Percentiles rank a stretch among this genome's conserved stretches.
Conservation (phyloP, 64 coral and sea anemone genomes). For the Pachyseris speciosa region DNA sequence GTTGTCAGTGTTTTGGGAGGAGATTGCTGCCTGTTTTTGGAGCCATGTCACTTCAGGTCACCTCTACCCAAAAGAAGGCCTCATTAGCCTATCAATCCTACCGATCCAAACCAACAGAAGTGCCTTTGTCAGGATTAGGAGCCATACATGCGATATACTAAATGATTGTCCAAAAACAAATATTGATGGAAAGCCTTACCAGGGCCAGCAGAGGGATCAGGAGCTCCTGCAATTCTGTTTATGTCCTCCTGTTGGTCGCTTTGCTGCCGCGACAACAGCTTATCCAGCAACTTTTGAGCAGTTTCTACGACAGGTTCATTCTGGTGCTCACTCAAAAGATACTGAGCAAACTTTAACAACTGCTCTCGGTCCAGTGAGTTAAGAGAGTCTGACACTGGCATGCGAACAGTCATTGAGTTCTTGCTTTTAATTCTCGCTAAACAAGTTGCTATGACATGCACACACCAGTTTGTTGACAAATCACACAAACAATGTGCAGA, state of each 20-base stretch:
- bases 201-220: slow-evolving; percentile 91
- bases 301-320: slow-evolving; percentile 80
- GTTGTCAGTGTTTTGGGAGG: too few relatives aligned
- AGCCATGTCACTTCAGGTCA: too few relatives aligned
- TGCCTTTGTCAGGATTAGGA: too few relatives aligned
- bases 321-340: slow-evolving; percentile 78
- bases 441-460: slow-evolving; percentile 68
- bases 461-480: slow-evolving; percentile 72
- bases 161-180: too few relatives aligned
- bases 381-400: slow-evolving; percentile 82
- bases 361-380: slow-evolving; percentile 72
- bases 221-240: slow-evolving; percentile 81
- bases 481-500: slow-evolving; percentile 84
- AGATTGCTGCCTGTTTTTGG: too few relatives aligned
- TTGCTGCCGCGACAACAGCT: slow-evolving; percentile 43
- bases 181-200: slow-evolving; percentile 50
- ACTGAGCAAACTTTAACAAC: slow-evolving; percentile 84
- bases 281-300: slow-evolving; percentile 83
- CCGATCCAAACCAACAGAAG: too few relatives aligned
- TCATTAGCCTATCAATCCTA: too few relatives aligned
- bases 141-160: too few relatives aligned
- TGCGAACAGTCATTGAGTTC: slow-evolving; percentile 14
- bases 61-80: too few relatives aligned
- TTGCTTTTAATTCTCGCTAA: slow-evolving; percentile 75
- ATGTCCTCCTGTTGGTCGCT: slow-evolving; percentile 58